Percentiles rank a stretch among this genome's conserved stretches.
These are phyloP conservation scores for Lepilemur ruficaudatus DNA, from an alignment of 2,797 vertebrate species.

Conservation along the genomic window DNA sequence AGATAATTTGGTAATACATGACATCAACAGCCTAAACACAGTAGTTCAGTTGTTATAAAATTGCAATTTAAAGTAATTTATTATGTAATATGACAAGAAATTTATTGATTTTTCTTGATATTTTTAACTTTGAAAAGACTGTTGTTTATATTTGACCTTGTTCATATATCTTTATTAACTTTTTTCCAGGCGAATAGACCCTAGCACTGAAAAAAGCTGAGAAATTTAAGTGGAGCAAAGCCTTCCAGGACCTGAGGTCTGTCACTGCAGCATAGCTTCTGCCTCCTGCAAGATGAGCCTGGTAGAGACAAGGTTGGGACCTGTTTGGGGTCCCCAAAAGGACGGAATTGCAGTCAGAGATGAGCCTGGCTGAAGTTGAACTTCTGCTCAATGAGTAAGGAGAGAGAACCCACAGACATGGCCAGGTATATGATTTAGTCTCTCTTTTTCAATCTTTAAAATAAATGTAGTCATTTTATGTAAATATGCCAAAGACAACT, in stretches of 20 bases:
- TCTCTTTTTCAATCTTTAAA: not conserved
- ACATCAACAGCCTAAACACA: not conserved
- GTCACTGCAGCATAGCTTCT: not conserved
- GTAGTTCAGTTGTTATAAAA: not conserved
- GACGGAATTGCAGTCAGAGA: not conserved
- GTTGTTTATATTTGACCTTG: not conserved
- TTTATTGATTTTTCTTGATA: not conserved
- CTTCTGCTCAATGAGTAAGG: not conserved
- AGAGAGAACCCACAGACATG: not conserved
- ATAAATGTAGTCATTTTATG: not conserved
- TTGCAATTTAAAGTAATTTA: not conserved
- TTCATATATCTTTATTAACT: not conserved
- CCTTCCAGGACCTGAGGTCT: not conserved
- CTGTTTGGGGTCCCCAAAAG: not conserved
- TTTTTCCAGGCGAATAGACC: not conserved
- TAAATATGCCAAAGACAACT: not conserved
- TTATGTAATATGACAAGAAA: not conserved
- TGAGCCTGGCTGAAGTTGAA: not conserved
- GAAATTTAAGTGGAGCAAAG: not conserved
- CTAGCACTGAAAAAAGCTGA: not conserved
- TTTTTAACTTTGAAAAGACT: not conserved
- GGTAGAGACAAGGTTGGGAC: not conserved
- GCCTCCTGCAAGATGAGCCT: not conserved
- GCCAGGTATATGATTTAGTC: not conserved
- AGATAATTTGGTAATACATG: not conserved